phyloP scores from a whole-genome alignment of 2,888 invertebrate genomes.

The Dugesia japonica region DNA sequence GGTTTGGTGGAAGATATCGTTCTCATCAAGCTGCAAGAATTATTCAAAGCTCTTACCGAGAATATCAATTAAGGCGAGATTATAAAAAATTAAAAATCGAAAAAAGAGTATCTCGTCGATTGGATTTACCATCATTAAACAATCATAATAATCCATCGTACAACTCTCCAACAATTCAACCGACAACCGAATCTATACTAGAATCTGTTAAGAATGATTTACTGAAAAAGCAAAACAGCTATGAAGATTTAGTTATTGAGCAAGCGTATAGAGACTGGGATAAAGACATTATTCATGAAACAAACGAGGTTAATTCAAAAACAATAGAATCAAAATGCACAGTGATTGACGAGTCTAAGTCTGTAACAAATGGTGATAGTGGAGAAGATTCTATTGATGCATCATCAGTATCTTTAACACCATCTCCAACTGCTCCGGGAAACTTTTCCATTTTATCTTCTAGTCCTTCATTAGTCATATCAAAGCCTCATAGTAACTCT shows the following conservation, averaged over 20 bases:
- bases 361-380: background rate
- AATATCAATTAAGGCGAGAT: slow-evolving; percentile 24
- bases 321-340: background rate
- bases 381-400: background rate
- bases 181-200: background rate
- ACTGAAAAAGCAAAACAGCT: slow-evolving; percentile 4
- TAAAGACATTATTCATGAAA: background rate
- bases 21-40: slow-evolving; percentile 16
- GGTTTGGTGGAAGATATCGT: slow-evolving; percentile 17
- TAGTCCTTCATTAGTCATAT: background rate
- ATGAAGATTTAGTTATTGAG: slow-evolving; percentile 26
- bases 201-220: background rate
- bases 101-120: slow-evolving; percentile 21
- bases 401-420: background rate
- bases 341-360: background rate
- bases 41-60: slow-evolving; percentile 24
- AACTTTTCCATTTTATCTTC: slow-evolving; percentile 7
- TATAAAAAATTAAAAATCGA: slow-evolving; percentile 10
- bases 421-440: background rate
- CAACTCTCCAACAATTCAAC: background rate
- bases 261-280: slow-evolving; percentile 29
- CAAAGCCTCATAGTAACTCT: background rate
- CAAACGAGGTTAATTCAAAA: background rate
- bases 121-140: slow-evolving; percentile 23
- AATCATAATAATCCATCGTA: background rate